Base-by-base conservation (phyloP, 2,113 vertebrate genomes). In the Dicrurus megarhynchus region DNA sequence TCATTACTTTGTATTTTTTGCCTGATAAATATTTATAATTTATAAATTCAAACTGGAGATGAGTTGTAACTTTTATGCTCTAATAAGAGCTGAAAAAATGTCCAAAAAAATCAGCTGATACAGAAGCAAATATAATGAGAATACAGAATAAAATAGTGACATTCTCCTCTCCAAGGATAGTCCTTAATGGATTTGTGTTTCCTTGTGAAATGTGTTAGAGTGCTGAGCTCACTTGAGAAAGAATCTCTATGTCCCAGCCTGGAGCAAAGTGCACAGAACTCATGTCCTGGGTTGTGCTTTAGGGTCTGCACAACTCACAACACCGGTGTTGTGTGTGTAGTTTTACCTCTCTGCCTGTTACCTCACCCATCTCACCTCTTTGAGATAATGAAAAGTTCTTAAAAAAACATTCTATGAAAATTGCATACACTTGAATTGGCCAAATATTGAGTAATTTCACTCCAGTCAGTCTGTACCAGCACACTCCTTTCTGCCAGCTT, bases 11-110 rank as follows among this genome's bases (percentile, higher is more conserved):
- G 19, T 92, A 49, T 30, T 55, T 91, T 91, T 93, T 90, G 13
- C 33, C 57, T 47, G 78, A 76, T 77, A 91, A 96, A 96, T 95
- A 71, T 67, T 92, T 42, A 87, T 70, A n/a, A n/a, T n/a, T n/a
- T n/a, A 89, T 93, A 77, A 80, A 70, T 70, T 64, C 46, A 67
- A 79, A 82, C 73, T 37, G 30, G 30, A 78, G 20, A 41, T 3
- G 69, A 47, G 70, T 80, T 97, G 49, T 87, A 64, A 87, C 26
- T 80, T 63, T 76, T 47, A 46, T 47, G 27, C 11, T 94, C 24
- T 37, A 86, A 49, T 61, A 82, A 94, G 42, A 92, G 32, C 53
- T 84, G 61, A 88, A 94, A 91, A 94, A n/a, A 83, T 24, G 15
- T 33, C 35, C 87, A n/a, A 85, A 81, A 82, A 76, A 22, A 26